phyloP scores from a whole-genome alignment of 2,113 vertebrate genomes.

The Albula glossodonta region DNA sequence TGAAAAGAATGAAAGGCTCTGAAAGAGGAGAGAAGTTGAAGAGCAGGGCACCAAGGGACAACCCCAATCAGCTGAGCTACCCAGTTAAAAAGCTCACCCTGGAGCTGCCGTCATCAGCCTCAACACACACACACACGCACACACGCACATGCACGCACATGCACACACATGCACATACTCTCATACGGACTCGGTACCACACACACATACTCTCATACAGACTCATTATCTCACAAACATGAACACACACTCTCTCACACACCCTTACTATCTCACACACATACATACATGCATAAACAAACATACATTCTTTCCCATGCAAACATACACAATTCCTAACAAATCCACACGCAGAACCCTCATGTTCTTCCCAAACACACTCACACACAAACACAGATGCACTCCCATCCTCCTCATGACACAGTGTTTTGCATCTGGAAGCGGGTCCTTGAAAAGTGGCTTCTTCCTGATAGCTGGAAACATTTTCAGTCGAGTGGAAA shows the following conservation, averaged over 20 bases:
- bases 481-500: constrained; percentile 67
- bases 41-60: constrained; percentile 1
- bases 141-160: constrained; percentile 1
- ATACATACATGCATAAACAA: constrained; percentile 33
- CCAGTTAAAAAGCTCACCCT: constrained; percentile 33
- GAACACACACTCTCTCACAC: constrained; percentile 29
- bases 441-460: constrained; percentile 70
- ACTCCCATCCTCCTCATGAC: constrained; percentile 11
- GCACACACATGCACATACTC: constrained; percentile 37
- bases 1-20: constrained; percentile 28
- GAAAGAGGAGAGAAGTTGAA: constrained; percentile 7
- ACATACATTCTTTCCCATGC: constrained; percentile 42
- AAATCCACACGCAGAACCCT: not conserved
- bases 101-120: constrained; percentile 14
- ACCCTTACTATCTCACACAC: not conserved
- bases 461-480: constrained; percentile 75
- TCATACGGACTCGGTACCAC: not conserved
- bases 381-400: not conserved
- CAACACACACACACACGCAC: not conserved
- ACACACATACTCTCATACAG: not conserved
- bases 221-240: constrained; percentile 32
- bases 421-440: constrained; percentile 70
- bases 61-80: constrained; percentile 26
- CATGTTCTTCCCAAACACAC: not conserved
- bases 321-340: not conserved